Conservation (phyloP, 1,140 invertebrate genomes). For the Sesamia nonagrioides region DNA sequence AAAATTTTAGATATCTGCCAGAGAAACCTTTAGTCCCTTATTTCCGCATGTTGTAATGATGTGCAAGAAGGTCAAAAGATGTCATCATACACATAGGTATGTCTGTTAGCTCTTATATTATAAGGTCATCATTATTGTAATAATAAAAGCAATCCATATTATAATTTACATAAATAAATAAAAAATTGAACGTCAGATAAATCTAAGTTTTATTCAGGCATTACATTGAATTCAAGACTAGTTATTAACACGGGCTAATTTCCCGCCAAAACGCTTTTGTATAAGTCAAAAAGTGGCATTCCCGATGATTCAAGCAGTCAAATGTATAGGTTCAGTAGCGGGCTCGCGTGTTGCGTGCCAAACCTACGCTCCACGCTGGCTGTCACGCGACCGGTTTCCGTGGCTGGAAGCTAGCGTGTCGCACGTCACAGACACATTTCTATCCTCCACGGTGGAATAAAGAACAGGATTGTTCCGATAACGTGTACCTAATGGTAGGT, state of each 20-base stretch:
- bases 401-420: slow-evolving; percentile 55
- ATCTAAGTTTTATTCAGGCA: too few species aligned
- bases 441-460: slow-evolving; percentile 49
- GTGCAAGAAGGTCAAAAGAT: slow-evolving; percentile 1
- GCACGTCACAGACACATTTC: slow-evolving; percentile 63
- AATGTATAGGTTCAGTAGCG: slow-evolving; percentile 28
- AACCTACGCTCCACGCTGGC: slow-evolving; percentile 18
- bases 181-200: too few species aligned
- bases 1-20: slow-evolving; percentile 18
- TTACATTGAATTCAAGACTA: too few species aligned
- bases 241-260: too few species aligned
- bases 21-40: neutral
- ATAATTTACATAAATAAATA: too few species aligned
- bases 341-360: slow-evolving; percentile 44
- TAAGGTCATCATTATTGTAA: too few species aligned
- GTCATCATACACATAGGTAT: neutral
- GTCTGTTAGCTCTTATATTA: neutral
- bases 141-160: too few species aligned
- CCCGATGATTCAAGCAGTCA: slow-evolving; percentile 42
- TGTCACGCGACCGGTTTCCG: slow-evolving; percentile 52
- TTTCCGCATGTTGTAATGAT: neutral
- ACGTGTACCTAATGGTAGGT: slow-evolving; percentile 44
- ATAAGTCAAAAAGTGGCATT: slow-evolving; percentile 39
- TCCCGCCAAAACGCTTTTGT: neutral
- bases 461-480: slow-evolving; percentile 48